Evolutionary conservation across 2,888 invertebrate species (phyloP).

Genomic region (Phengaris arion): DNA sequence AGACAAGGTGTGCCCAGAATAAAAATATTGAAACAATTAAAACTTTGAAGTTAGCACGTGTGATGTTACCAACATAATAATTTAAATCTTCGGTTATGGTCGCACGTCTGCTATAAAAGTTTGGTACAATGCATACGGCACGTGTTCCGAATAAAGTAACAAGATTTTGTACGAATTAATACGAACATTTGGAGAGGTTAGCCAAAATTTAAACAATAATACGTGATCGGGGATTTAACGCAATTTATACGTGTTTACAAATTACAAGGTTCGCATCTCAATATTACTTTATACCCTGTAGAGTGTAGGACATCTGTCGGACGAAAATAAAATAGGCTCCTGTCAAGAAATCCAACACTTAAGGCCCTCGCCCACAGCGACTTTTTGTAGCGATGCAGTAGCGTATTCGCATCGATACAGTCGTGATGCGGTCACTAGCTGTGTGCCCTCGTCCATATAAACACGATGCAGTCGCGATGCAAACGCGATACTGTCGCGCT

Average conservation of each 20-base stretch:
- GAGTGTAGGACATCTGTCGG: not conserved
- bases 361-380: no score
- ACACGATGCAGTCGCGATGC: no score
- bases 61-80: constrained; percentile 21
- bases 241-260: not conserved
- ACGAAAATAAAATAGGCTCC: not conserved
- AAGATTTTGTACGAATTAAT: constrained; percentile 15
- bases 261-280: not conserved
- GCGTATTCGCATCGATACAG: no score
- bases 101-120: constrained; percentile 7
- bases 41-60: constrained; percentile 4
- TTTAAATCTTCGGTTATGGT: constrained; percentile 18
- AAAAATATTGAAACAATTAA: constrained; percentile 2
- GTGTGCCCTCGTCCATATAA: no score
- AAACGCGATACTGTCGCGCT: no score
- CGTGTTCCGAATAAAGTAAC: constrained; percentile 22
- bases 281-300: not conserved
- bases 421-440: no score
- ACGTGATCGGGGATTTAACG: constrained; percentile 18
- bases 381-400: no score
- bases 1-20: not conserved
- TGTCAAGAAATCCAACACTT: no score
- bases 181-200: constrained; percentile 25
- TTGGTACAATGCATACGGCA: constrained; percentile 8
- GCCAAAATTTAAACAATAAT: constrained; percentile 25